phyloP scores from a whole-genome alignment of 2,888 invertebrate genomes.

The Campoplex nolae region DNA sequence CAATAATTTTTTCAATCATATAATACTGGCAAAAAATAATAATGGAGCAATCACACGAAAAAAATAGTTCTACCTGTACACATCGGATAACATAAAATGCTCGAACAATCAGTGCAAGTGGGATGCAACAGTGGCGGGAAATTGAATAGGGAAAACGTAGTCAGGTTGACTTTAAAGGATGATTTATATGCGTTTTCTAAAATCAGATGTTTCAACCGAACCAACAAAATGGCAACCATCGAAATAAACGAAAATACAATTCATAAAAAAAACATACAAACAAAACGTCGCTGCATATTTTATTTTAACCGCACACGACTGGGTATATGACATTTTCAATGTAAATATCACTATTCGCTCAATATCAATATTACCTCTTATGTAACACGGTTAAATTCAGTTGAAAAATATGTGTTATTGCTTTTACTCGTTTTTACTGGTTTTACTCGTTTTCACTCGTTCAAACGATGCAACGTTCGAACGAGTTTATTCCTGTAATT shows the following conservation, averaged over 20 bases:
- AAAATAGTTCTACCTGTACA: background rate
- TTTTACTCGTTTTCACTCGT: background rate
- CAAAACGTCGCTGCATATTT: background rate
- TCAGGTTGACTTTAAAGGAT: conserved; percentile 32
- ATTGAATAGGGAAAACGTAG: background rate
- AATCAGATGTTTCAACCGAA: conserved; percentile 1
- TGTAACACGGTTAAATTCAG: background rate
- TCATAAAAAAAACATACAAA: background rate
- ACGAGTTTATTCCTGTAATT: background rate
- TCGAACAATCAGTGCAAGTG: conserved; percentile 76
- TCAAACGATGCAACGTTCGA: background rate
- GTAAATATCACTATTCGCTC: conserved; percentile 6
- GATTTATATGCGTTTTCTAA: background rate
- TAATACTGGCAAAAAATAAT: background rate
- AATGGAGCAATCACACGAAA: background rate
- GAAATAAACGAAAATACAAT: conserved; percentile 3
- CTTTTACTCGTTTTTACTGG: background rate
- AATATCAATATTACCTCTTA: background rate
- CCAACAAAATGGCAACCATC: background rate
- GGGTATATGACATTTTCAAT: background rate
- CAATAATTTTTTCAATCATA: background rate
- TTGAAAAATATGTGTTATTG: background rate
- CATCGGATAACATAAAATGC: conserved; percentile 72
- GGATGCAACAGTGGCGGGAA: conserved; percentile 47
- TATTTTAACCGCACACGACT: background rate